Percentiles rank a stretch among this genome's conserved stretches.
Evolutionary conservation across 2,113 vertebrate genomes (phyloP).

Genomic region (Cepphus grylle): DNA sequence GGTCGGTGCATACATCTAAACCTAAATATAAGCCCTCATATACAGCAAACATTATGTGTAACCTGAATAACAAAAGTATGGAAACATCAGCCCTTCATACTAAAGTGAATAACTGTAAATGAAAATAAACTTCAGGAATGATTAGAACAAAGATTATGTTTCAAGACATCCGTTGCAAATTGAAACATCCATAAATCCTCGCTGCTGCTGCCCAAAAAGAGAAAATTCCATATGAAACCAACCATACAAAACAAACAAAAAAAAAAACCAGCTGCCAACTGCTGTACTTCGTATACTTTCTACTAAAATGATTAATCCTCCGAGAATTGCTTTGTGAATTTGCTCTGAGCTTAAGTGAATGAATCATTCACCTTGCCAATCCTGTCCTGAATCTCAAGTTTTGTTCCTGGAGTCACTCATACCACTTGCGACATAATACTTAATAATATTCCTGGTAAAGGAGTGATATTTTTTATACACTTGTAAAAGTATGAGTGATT

Average conservation of each 20-base stretch:
- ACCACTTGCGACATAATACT: neutral
- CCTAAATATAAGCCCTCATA: neutral
- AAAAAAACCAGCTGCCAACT: neutral
- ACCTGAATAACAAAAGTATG: neutral
- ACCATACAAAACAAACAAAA: neutral
- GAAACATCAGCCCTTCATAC: neutral
- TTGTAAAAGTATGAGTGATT: constrained; percentile 17
- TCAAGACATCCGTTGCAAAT: neutral
- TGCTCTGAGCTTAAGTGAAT: neutral
- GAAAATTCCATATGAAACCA: neutral
- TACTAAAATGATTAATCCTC: neutral
- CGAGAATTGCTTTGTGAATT: neutral
- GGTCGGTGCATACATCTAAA: neutral
- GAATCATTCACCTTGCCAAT: constrained; percentile 1
- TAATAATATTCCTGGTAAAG: constrained; percentile 3
- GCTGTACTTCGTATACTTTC: neutral
- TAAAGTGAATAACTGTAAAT: neutral
- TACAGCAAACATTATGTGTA: neutral
- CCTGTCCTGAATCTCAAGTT: neutral
- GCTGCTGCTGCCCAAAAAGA: neutral
- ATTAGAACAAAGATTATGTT: neutral
- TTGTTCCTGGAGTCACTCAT: neutral
- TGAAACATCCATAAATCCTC: neutral
- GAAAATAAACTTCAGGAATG: neutral
- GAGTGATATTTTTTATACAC: neutral